These are phyloP conservation scores for Muntiacus muntjak DNA, from an alignment of 2,113 vertebrate genomes.

Conservation along the genomic window DNA sequence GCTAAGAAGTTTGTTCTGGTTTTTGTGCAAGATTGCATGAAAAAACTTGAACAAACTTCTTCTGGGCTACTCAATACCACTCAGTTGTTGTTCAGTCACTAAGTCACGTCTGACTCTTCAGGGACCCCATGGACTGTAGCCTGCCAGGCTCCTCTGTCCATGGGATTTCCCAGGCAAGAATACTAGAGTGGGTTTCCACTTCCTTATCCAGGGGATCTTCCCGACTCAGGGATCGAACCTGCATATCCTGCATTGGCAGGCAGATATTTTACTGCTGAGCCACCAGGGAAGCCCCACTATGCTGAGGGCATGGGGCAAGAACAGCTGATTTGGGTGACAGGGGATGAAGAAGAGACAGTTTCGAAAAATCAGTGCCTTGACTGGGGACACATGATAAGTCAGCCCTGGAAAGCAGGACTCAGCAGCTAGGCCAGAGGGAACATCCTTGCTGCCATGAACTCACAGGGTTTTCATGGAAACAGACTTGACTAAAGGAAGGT, in stretches of 20 bases:
- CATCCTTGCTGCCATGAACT: neutral
- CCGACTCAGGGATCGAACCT: neutral
- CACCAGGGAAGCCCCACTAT: too few species aligned
- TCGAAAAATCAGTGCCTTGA: neutral
- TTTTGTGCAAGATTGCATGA: neutral
- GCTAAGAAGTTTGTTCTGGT: neutral
- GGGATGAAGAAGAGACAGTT: neutral
- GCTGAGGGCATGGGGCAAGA: neutral
- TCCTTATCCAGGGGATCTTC: neutral
- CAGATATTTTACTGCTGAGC: too few species aligned
- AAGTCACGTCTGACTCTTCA: neutral
- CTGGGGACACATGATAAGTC: neutral
- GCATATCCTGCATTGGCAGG: too few species aligned
- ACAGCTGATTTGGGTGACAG: neutral
- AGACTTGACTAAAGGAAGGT: neutral
- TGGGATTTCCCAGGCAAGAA: neutral
- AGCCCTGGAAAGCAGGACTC: neutral
- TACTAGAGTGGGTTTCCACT: neutral
- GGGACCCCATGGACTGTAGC: neutral
- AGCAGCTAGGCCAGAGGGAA: fast-evolving
- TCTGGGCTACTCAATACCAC: neutral
- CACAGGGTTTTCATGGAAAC: neutral
- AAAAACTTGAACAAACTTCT: neutral
- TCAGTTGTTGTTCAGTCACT: neutral
- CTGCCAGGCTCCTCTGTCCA: neutral